These are phyloP conservation scores for Dryocosmus kuriphilus DNA, from an alignment of 2,888 invertebrate species.

Conservation along the genomic window DNA sequence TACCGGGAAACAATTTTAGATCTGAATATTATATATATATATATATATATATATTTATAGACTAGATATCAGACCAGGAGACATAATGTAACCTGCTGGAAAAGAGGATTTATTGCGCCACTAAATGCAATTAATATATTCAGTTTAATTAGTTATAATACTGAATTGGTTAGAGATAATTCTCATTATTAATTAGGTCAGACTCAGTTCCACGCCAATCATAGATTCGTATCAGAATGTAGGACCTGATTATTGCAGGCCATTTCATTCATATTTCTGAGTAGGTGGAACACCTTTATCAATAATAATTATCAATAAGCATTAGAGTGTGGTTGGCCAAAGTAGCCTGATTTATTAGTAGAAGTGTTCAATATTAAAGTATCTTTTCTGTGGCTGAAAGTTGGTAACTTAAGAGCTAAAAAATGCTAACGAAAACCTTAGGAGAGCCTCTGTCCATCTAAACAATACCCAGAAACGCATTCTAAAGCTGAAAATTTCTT, in stretches of 20 bases:
- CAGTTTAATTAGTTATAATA: slow-evolving; percentile 26
- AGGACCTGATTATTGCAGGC: background rate
- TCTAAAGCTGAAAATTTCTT: too few relatives aligned
- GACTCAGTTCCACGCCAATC: background rate
- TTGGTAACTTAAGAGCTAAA: too few relatives aligned
- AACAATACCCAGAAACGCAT: too few relatives aligned
- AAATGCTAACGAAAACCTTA: too few relatives aligned
- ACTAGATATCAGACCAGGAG: background rate
- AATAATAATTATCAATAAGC: background rate
- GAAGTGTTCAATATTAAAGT: background rate
- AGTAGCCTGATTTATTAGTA: background rate
- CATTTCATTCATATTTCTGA: background rate
- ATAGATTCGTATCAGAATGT: background rate
- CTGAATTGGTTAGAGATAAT: slow-evolving; percentile 20
- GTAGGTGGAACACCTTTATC: background rate
- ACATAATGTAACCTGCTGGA: background rate
- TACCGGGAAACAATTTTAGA: slow-evolving; percentile 7
- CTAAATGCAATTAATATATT: slow-evolving; percentile 7
- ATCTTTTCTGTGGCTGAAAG: too few relatives aligned
- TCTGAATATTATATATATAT: slow-evolving; percentile 29
- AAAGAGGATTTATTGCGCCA: slow-evolving; percentile 16
- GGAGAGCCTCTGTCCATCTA: too few relatives aligned
- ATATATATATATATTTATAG: slow-evolving; percentile 26
- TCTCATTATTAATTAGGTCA: slow-evolving; percentile 28
- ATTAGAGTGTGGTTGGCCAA: background rate